Conservation (phyloP, 2,797 vertebrate species). For the Morus bassanus region DNA sequence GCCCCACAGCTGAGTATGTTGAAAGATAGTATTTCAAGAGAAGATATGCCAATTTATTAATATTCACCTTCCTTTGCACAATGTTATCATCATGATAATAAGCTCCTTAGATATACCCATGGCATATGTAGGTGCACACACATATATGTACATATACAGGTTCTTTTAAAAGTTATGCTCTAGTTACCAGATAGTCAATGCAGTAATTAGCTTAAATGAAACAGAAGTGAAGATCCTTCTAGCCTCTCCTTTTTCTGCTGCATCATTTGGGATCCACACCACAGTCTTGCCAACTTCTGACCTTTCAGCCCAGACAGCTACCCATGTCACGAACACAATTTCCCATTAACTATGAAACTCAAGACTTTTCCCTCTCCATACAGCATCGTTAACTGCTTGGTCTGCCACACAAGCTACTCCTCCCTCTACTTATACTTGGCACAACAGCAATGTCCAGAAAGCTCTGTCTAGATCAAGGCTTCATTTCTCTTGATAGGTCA, state of each 20-base stretch:
- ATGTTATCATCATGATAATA: not conserved
- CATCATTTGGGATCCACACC: not conserved
- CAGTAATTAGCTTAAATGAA: not conserved
- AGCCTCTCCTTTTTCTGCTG: not conserved
- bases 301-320: slow-evolving; percentile 16
- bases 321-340: not conserved
- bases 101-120: not conserved
- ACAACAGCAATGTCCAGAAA: not conserved
- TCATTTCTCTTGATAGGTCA: not conserved
- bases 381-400: not conserved
- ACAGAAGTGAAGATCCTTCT: not conserved
- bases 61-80: not conserved
- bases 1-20: not conserved
- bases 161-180: not conserved
- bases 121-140: not conserved
- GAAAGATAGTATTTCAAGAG: not conserved
- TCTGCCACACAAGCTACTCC: not conserved
- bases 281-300: not conserved
- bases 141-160: rapidly evolving
- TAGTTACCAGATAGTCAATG: not conserved
- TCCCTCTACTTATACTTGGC: not conserved
- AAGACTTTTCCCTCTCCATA: not conserved
- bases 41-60: not conserved
- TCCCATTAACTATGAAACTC: not conserved
- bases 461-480: not conserved